A percentile compares a stretch with the other conserved stretches of the same genome.
Conservation (phyloP, 1,140 invertebrate species). For the Musca domestica region DNA sequence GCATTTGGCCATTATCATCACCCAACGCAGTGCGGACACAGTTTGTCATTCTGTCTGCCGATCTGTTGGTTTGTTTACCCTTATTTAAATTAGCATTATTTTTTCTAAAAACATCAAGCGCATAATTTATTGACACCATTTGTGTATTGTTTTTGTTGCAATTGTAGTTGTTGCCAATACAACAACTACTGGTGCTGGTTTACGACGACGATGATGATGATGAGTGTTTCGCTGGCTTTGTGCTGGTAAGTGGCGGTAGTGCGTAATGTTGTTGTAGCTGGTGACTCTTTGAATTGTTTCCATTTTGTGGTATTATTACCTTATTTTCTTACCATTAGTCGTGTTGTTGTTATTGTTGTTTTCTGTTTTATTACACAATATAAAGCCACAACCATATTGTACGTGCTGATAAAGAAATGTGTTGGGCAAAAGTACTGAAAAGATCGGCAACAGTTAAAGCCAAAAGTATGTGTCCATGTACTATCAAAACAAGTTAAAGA, state of each 20-base stretch:
- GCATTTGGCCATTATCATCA: background rate
- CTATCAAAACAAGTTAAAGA: too few relatives aligned
- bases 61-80: background rate
- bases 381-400: background rate
- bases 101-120: background rate
- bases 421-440: background rate
- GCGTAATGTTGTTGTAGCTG: background rate
- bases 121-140: slow-evolving; percentile 20
- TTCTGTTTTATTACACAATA: slow-evolving; percentile 11
- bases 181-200: background rate
- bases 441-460: too few relatives aligned
- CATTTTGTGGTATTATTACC: background rate
- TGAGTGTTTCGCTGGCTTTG: background rate
- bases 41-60: too few relatives aligned
- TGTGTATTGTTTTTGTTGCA: background rate
- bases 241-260: background rate
- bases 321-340: background rate
- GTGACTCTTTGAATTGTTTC: slow-evolving; percentile 6
- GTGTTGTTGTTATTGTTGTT: background rate
- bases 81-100: slow-evolving; percentile 21
- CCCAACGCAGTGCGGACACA: background rate
- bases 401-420: slow-evolving; percentile 17
- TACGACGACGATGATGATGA: background rate
- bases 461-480: too few relatives aligned
- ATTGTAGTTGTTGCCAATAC: background rate